Percentiles rank a stretch among this genome's conserved stretches.
phyloP scores from a whole-genome alignment of 2,888 invertebrate species.

The Scaptomyza parva region DNA sequence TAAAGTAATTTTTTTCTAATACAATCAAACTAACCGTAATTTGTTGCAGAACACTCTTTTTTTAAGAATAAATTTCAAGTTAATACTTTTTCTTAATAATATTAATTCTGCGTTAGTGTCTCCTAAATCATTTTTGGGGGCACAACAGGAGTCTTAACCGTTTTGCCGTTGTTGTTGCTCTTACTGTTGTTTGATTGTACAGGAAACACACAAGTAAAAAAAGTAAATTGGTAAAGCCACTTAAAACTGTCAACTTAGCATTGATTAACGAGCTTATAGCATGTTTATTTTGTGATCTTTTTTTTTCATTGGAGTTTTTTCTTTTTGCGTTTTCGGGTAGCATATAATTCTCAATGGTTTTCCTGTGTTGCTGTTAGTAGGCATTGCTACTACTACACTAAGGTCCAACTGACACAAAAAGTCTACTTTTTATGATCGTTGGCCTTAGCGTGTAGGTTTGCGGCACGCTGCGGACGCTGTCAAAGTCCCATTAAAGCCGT shows the following conservation, averaged over 20 bases:
- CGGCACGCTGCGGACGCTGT: conserved; percentile 44
- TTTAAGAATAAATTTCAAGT: not conserved
- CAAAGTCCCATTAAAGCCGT: conserved; percentile 69
- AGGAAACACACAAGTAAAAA: conserved; percentile 12
- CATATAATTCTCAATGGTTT: conserved; percentile 47
- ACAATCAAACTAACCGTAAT: no score
- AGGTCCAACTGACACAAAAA: conserved; percentile 68
- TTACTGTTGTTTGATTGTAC: conserved; percentile 19
- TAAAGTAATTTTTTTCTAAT: no score
- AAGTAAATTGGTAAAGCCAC: conserved; percentile 57
- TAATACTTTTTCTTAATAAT: not conserved
- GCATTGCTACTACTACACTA: conserved; percentile 26
- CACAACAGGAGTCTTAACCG: conserved; percentile 62
- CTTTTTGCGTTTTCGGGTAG: not conserved
- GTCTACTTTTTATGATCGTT: conserved; percentile 66
- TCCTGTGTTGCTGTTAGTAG: conserved; percentile 18
- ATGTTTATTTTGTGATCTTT: conserved; percentile 73
- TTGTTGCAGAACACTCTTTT: no score
- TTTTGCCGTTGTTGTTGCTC: conserved; percentile 21
- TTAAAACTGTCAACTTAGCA: conserved; percentile 78
- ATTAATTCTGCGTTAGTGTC: conserved; percentile 1
- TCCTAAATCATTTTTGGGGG: conserved; percentile 63
- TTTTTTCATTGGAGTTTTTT: conserved; percentile 18
- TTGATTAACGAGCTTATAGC: conserved; percentile 81
- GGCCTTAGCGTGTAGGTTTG: conserved; percentile 57